These are phyloP conservation scores for Meloidogyne floridensis DNA, from an alignment of 1,140 invertebrate genomes.

Conservation along the genomic window DNA sequence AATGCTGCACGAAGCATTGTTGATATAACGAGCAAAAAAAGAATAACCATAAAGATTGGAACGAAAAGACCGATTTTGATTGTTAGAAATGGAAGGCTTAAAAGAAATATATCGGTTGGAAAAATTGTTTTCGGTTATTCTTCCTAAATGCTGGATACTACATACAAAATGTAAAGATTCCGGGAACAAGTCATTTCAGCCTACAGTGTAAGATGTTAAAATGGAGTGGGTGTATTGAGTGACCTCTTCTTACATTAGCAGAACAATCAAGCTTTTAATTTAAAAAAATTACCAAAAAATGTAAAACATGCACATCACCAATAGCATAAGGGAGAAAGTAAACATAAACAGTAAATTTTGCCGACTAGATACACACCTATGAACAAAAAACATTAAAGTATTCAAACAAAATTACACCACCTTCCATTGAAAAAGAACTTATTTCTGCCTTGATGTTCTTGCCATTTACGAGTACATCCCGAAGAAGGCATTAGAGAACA, in stretches of 20 bases:
- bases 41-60: conserved; percentile 78
- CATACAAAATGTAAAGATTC: too few relatives aligned
- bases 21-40: conserved; percentile 78
- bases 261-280: conserved; percentile 88
- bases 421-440: conserved; percentile 93
- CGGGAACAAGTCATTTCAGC: too few relatives aligned
- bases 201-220: too few relatives aligned
- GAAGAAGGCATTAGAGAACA: neutral
- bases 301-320: conserved; percentile 69
- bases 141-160: too few relatives aligned
- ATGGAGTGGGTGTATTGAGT: too few relatives aligned
- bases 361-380: neutral
- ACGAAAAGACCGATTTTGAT: conserved; percentile 80
- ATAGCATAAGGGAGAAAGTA: conserved; percentile 8
- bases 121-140: too few relatives aligned
- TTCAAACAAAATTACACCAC: conserved; percentile 8
- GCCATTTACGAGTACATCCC: conserved; percentile 25
- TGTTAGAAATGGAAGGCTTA: conserved; percentile 83
- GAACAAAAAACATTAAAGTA: neutral
- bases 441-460: conserved; percentile 77
- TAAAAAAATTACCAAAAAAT: conserved; percentile 89
- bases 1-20: conserved; percentile 86
- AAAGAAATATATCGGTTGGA: neutral
- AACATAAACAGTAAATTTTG: conserved; percentile 10
- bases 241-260: conserved; percentile 65